Percentiles rank a stretch among this genome's conserved stretches.
phyloP scores from a whole-genome alignment of 2,113 vertebrate genomes.

The Bagarius yarrelli region DNA sequence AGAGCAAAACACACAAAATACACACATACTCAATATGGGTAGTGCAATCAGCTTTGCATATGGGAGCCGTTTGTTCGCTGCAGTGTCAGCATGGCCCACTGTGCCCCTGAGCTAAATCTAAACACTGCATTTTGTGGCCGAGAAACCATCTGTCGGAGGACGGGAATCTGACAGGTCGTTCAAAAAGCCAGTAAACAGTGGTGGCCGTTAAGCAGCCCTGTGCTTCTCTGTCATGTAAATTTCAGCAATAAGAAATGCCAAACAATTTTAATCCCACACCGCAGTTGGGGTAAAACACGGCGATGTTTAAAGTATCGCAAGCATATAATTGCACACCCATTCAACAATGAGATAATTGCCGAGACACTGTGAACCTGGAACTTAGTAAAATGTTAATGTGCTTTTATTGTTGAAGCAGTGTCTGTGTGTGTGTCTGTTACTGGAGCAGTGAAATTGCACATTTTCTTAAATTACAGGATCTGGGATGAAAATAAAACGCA shows the following conservation, averaged over 20 bases:
- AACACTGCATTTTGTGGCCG: constrained; percentile 74
- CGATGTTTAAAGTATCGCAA: no score
- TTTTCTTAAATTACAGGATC: constrained; percentile 18
- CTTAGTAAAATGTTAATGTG: neutral
- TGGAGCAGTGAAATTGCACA: neutral
- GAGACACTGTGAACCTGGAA: neutral
- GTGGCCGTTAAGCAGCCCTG: constrained; percentile 66
- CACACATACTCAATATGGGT: constrained; percentile 35
- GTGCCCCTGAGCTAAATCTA: constrained; percentile 69
- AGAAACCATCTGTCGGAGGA: constrained; percentile 74
- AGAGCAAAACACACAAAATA: neutral
- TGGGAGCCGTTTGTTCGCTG: constrained; percentile 70
- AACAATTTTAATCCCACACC: constrained; percentile 45
- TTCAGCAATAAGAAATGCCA: constrained; percentile 51
- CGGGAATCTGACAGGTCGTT: constrained; percentile 69
- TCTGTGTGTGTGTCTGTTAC: neutral
- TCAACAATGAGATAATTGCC: neutral
- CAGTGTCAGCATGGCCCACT: constrained; percentile 72
- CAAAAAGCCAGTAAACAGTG: constrained; percentile 74
- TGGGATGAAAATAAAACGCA: neutral
- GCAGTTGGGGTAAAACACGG: constrained; percentile 63
- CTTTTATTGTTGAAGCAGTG: neutral
- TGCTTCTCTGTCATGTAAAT: constrained; percentile 76
- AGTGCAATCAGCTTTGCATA: constrained; percentile 58
- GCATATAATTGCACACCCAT: constrained; percentile 5